Percentiles rank a stretch among this genome's conserved stretches.
Conservation (phyloP, 2,113 vertebrate genomes). For the Sisor rabdophorus region DNA sequence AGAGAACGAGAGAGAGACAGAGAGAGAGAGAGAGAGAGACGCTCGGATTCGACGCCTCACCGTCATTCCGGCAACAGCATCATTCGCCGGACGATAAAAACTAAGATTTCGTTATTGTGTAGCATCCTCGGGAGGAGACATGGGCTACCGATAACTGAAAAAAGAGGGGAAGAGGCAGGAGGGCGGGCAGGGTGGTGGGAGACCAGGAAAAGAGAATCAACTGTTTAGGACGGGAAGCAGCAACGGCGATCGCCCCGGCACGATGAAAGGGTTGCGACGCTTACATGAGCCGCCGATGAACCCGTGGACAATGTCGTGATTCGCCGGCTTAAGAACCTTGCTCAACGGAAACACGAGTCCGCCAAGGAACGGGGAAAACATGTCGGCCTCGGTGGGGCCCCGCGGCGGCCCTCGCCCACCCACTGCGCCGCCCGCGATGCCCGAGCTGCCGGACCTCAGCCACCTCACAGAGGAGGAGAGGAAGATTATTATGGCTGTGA, state of each 20-base stretch:
- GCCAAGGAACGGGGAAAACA: conserved; percentile 70
- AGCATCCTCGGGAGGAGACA: conserved; percentile 66
- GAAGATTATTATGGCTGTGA: conserved; percentile 98
- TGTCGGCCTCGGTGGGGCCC: conserved; percentile 93
- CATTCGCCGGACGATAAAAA: conserved; percentile 48
- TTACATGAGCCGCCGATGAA: conserved; percentile 69
- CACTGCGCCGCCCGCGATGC: conserved; percentile 84
- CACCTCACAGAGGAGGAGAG: conserved; percentile 98
- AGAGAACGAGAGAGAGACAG: too few relatives aligned
- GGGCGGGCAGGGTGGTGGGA: conserved; percentile 60
- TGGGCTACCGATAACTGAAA: conserved; percentile 75
- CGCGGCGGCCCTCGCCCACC: conserved; percentile 88
- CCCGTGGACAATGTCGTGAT: conserved; percentile 82
- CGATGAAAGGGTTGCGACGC: conserved; percentile 80
- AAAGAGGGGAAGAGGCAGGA: conserved; percentile 64
- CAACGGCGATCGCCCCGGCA: conserved; percentile 71
- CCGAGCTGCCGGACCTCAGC: conserved; percentile 95
- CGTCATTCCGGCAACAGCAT: conserved; percentile 42
- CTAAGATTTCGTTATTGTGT: conserved; percentile 40
- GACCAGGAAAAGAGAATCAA: conserved; percentile 60
- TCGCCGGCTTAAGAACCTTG: conserved; percentile 63
- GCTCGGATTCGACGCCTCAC: conserved; percentile 69
- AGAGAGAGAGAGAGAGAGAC: conserved; percentile 53
- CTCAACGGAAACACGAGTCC: conserved; percentile 70
- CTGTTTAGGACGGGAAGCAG: conserved; percentile 58